phyloP scores from a whole-genome alignment of 2,113 vertebrate genomes.

The Cynocephalus volans region DNA sequence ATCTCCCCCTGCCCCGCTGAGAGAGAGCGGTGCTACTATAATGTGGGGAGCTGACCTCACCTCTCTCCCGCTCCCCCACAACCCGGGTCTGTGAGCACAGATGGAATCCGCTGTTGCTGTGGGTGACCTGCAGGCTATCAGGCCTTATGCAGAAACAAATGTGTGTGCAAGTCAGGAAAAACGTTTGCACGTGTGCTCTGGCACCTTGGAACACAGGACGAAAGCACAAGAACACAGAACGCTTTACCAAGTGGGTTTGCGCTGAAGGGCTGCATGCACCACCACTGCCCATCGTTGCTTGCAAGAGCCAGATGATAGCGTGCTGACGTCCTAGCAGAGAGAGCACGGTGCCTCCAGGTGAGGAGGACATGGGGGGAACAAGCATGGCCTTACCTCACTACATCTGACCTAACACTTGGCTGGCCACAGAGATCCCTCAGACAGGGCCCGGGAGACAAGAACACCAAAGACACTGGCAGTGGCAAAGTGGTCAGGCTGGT shows the following conservation, averaged over 20 bases:
- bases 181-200: not conserved
- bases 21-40: not conserved
- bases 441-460: too few relatives aligned
- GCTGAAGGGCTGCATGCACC: not conserved
- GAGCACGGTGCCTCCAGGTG: not conserved
- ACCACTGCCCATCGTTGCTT: fast-evolving
- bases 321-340: not conserved
- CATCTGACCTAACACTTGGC: too few relatives aligned
- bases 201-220: not conserved
- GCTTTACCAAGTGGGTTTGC: not conserved
- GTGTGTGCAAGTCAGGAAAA: not conserved
- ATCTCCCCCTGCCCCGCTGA: fast-evolving
- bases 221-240: not conserved
- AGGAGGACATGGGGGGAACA: not conserved
- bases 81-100: not conserved
- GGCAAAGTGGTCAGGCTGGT: not conserved
- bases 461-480: not conserved
- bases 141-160: not conserved
- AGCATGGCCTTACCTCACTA: not conserved
- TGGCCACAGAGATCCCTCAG: not conserved
- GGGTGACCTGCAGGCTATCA: not conserved
- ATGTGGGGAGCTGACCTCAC: not conserved
- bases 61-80: not conserved
- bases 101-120: not conserved
- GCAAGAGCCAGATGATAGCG: not conserved